Evolutionary conservation across 2,797 vertebrate species (phyloP).

Genomic region (Taenioides sp.): DNA sequence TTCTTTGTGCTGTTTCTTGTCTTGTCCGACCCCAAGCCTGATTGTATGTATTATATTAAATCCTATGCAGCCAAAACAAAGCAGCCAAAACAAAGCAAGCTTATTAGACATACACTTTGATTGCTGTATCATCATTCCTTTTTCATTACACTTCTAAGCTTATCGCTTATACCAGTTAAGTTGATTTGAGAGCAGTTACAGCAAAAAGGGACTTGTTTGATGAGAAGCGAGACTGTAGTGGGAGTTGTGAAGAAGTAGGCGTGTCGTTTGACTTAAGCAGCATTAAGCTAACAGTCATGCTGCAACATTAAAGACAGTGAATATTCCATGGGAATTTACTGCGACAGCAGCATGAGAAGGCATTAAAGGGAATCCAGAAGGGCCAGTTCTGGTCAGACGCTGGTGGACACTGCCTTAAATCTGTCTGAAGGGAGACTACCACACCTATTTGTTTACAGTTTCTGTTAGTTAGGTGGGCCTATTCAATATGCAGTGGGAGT

Average conservation of each 20-base stretch:
- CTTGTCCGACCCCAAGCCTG: slow-evolving; percentile 6
- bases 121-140: slow-evolving; percentile 22
- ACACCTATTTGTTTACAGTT: too few relatives aligned
- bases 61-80: slow-evolving; percentile 8
- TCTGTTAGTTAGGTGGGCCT: too few relatives aligned
- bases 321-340: slow-evolving; percentile 75
- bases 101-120: slow-evolving; percentile 18
- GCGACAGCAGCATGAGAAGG: slow-evolving; percentile 44
- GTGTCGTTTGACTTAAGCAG: slow-evolving; percentile 38
- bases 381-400: too few relatives aligned
- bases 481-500: too few relatives aligned
- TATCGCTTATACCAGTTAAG: slow-evolving; percentile 27
- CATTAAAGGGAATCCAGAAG: slow-evolving; percentile 29
- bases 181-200: slow-evolving; percentile 17
- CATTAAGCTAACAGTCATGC: slow-evolving; percentile 48
- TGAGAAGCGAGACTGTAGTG: slow-evolving; percentile 14
- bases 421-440: too few relatives aligned
- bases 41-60: slow-evolving; percentile 12
- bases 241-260: slow-evolving; percentile 14
- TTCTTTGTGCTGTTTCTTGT: neutral
- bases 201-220: slow-evolving; percentile 5
- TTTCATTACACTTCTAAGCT: slow-evolving; percentile 19
- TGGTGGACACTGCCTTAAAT: too few relatives aligned
- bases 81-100: neutral
- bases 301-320: slow-evolving; percentile 67